Evolutionary conservation across 1,140 invertebrate species (phyloP).

Genomic region (Bombus confusus): DNA sequence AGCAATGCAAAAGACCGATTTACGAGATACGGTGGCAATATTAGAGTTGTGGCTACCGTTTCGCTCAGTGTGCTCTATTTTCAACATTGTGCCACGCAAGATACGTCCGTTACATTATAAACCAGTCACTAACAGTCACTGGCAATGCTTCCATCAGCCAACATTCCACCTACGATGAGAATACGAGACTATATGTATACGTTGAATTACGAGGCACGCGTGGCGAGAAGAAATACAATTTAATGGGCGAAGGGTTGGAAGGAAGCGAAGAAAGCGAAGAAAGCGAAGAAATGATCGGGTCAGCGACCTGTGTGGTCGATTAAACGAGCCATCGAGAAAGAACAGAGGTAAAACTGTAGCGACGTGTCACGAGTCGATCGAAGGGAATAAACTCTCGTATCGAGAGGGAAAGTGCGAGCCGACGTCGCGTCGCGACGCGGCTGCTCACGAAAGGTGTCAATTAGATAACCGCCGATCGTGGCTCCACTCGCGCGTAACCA

Average conservation of each 20-base stretch:
- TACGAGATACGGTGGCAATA: too few relatives aligned
- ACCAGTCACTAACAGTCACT: too few relatives aligned
- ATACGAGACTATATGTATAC: background rate
- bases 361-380: background rate
- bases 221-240: background rate
- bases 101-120: background rate
- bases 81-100: background rate
- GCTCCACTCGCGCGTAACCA: conserved; percentile 1
- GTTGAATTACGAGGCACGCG: background rate
- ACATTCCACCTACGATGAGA: too few relatives aligned
- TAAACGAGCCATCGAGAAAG: background rate
- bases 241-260: background rate
- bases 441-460: conserved; percentile 25
- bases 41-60: background rate
- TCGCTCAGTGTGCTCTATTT: background rate
- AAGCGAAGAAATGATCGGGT: background rate
- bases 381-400: background rate
- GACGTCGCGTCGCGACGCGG: background rate
- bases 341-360: background rate
- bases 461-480: conserved; percentile 24
- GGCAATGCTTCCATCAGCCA: too few relatives aligned
- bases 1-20: too few relatives aligned
- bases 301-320: conserved; percentile 2
- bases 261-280: background rate
- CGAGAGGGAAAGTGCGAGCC: conserved; percentile 16